A percentile compares a stretch with the other conserved stretches of the same genome.
phyloP scores from a whole-genome alignment of 2,113 vertebrate species.

The Setophaga kirtlandii region DNA sequence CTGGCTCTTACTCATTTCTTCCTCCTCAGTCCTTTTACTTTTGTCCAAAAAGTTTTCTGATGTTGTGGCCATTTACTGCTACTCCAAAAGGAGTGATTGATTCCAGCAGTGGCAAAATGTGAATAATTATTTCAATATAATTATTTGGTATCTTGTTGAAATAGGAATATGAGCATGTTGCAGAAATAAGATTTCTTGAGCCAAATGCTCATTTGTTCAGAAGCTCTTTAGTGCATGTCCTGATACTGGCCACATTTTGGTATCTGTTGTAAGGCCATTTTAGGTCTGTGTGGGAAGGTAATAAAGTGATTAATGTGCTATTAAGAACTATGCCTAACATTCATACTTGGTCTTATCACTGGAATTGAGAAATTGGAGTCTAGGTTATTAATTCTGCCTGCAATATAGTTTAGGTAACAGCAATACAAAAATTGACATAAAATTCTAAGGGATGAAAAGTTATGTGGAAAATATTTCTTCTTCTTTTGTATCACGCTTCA shows the following conservation, averaged over 20 bases:
- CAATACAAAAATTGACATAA: neutral
- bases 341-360: neutral
- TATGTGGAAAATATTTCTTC: neutral
- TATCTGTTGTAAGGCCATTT: neutral
- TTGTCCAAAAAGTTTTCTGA: neutral
- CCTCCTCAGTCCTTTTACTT: neutral
- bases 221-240: neutral
- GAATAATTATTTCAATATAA: neutral
- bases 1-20: neutral
- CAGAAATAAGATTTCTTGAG: neutral
- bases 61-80: neutral
- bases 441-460: neutral
- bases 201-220: neutral
- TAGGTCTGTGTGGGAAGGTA: neutral
- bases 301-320: neutral
- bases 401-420: neutral
- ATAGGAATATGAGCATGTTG: neutral
- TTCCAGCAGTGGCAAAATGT: neutral
- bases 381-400: neutral
- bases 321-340: neutral
- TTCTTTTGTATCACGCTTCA: neutral
- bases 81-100: neutral
- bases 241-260: neutral
- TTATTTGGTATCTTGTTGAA: neutral
- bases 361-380: neutral